A percentile compares a stretch with the other conserved stretches of the same genome.
These are phyloP conservation scores for Sebastes iracundus DNA, from an alignment of 2,797 vertebrate species.

Conservation along the genomic window DNA sequence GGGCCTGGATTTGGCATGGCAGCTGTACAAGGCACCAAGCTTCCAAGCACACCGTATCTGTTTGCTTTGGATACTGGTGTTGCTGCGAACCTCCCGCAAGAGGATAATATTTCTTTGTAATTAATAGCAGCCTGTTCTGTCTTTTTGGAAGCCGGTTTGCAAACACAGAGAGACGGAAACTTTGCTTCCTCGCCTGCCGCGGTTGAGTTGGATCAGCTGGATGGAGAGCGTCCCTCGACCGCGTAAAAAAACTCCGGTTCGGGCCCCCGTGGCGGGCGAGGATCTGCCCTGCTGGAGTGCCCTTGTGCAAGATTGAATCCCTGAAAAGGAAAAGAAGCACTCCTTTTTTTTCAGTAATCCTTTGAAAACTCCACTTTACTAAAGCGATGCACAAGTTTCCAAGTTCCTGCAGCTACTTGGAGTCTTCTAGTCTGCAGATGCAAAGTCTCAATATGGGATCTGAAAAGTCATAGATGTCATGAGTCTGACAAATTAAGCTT, in stretches of 20 bases:
- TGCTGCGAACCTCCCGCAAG: slow-evolving; percentile 67
- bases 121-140: slow-evolving; percentile 71
- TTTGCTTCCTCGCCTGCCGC: slow-evolving; percentile 49
- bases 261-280: background rate
- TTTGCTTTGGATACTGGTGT: slow-evolving; percentile 78
- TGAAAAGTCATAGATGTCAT: background rate
- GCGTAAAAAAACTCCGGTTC: slow-evolving; percentile 10
- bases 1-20: slow-evolving; percentile 73
- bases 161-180: slow-evolving; percentile 62
- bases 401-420: background rate
- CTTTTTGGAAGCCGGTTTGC: slow-evolving; percentile 61
- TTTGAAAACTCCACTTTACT: background rate
- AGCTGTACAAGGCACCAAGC: slow-evolving; percentile 71
- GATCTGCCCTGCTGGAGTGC: background rate
- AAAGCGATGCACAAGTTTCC: background rate
- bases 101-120: slow-evolving; percentile 77
- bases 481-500: background rate
- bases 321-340: background rate
- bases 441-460: too few species aligned
- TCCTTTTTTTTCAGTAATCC: background rate
- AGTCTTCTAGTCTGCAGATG: background rate
- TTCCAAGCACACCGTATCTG: slow-evolving; percentile 71
- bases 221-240: slow-evolving; percentile 18
- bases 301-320: background rate
- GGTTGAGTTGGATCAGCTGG: slow-evolving; percentile 59